Evolutionary conservation across 1,140 invertebrate genomes (phyloP).

Genomic region (Bombus picipes): DNA sequence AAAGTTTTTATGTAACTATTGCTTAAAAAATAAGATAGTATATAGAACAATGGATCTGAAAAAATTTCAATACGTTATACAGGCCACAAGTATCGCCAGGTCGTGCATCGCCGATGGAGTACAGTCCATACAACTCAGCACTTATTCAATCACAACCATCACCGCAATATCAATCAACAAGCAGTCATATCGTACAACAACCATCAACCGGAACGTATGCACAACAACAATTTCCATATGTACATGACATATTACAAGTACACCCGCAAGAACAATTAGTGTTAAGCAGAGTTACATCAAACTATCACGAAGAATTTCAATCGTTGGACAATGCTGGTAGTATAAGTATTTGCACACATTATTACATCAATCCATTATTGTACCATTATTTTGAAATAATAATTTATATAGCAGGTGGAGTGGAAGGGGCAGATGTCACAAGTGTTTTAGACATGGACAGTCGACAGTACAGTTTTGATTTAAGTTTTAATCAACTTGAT

Average conservation of each 20-base stretch:
- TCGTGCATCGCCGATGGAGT: slow-evolving; percentile 72
- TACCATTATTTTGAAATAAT: not conserved
- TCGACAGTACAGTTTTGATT: slow-evolving; percentile 68
- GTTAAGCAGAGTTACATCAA: slow-evolving; percentile 53
- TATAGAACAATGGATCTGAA: not conserved
- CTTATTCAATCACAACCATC: slow-evolving; percentile 57
- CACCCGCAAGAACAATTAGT: slow-evolving; percentile 34
- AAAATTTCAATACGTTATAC: slow-evolving; percentile 4
- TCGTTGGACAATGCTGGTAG: slow-evolving; percentile 48
- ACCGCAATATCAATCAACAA: slow-evolving; percentile 51
- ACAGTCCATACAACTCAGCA: slow-evolving; percentile 49
- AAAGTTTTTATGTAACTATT: not conserved
- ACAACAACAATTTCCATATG: slow-evolving; percentile 54
- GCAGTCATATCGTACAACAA: slow-evolving; percentile 43
- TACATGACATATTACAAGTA: slow-evolving; percentile 27
- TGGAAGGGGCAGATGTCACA: slow-evolving; percentile 26
- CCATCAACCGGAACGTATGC: slow-evolving; percentile 9
- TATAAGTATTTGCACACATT: not conserved
- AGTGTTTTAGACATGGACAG: slow-evolving; percentile 69
- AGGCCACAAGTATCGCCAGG: slow-evolving; percentile 69
- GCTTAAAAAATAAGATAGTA: not conserved
- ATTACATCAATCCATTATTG: too few species aligned
- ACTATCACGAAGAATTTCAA: slow-evolving; percentile 55
- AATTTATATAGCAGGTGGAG: slow-evolving; percentile 16
- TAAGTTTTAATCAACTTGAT: slow-evolving; percentile 58